Percentiles rank a stretch among this genome's conserved stretches.
Conservation (phyloP, 2,113 vertebrate genomes). For the Opisthocomus hoazin region DNA sequence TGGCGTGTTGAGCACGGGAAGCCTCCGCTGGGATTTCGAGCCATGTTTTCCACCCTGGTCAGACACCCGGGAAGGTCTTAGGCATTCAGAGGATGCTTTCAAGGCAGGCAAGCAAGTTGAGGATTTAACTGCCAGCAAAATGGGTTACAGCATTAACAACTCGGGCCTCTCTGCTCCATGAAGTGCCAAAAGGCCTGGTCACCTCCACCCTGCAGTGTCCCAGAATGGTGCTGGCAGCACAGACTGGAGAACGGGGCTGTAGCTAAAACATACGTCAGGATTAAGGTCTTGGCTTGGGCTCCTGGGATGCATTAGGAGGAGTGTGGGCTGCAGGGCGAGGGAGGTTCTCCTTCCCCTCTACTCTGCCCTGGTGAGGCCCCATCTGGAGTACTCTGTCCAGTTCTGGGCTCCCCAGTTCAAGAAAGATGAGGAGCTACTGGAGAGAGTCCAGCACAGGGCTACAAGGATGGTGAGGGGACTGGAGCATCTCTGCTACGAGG, state of each 20-base stretch:
- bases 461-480: too few relatives aligned
- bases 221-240: not conserved
- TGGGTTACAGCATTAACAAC: not conserved
- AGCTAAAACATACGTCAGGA: not conserved
- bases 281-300: not conserved
- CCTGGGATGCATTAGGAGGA: too few relatives aligned
- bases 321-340: too few relatives aligned
- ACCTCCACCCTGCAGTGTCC: not conserved
- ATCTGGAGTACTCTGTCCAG: too few relatives aligned
- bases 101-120: not conserved
- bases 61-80: not conserved
- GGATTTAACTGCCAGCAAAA: not conserved
- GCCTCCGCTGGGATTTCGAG: not conserved
- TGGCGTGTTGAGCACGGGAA: not conserved
- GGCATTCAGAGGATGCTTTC: not conserved
- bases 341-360: too few relatives aligned
- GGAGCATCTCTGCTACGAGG: too few relatives aligned
- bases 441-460: too few relatives aligned
- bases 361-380: too few relatives aligned
- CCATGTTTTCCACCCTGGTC: fast-evolving
- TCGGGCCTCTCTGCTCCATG: not conserved
- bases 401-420: too few relatives aligned
- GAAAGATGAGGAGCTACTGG: too few relatives aligned
- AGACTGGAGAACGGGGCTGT: not conserved
- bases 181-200: not conserved